These are phyloP conservation scores for Germaria angustata DNA, from an alignment of 2,888 invertebrate genomes.

Conservation along the genomic window DNA sequence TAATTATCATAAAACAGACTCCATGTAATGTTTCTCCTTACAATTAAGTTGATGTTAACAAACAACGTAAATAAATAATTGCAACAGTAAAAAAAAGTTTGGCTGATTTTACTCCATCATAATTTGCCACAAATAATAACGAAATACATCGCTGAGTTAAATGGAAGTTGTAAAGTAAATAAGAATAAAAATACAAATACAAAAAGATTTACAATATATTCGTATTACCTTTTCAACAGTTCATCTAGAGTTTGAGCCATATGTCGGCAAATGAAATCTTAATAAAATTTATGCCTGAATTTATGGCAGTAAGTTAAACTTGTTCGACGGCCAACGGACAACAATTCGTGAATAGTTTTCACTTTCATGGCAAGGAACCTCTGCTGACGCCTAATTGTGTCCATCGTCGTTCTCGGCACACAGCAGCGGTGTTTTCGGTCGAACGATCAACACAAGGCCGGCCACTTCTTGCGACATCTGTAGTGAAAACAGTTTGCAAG, in stretches of 20 bases:
- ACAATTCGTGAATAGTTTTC: too few species aligned
- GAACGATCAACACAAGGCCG: too few species aligned
- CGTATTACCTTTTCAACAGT: not conserved
- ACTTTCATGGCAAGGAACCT: too few species aligned
- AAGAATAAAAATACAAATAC: not conserved
- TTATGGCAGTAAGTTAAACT: too few species aligned
- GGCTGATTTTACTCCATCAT: too few species aligned
- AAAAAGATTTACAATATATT: not conserved
- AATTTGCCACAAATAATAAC: not conserved
- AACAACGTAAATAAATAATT: not conserved
- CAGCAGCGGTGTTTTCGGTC: too few species aligned
- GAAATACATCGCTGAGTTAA: not conserved
- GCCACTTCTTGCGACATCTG: too few species aligned
- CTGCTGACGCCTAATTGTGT: too few species aligned
- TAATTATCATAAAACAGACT: constrained; percentile 6
- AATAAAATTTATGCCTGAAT: not conserved
- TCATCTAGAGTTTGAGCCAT: not conserved
- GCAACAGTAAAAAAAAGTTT: not conserved
- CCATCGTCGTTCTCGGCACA: too few species aligned
- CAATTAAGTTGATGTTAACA: not conserved
- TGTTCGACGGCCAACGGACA: too few species aligned
- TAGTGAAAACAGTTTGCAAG: too few species aligned
- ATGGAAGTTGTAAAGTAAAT: not conserved
- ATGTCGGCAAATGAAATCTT: not conserved
- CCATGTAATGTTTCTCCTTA: not conserved